Base-by-base conservation (phyloP, 2,888 invertebrate genomes). In the Drosophila fulvimacula region DNA sequence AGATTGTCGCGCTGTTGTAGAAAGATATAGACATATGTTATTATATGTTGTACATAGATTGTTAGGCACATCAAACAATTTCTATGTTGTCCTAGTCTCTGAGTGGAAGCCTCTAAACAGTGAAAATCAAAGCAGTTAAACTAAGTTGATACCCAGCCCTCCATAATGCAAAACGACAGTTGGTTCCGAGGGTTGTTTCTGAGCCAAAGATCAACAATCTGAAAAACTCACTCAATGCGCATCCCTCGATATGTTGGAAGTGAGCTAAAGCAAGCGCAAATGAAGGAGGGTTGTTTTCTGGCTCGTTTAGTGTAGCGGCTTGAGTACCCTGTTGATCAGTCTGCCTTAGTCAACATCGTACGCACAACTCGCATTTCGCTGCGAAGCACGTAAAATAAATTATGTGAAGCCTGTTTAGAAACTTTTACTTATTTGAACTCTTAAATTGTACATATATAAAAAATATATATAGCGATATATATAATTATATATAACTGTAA, bases 291-390 rank as follows among this genome's bases (percentile, higher is more conserved):
- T 64, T 56, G 70, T 52, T 69, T 68, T 59, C 38, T 19, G 36
- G 39, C 13, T 34, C 44, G 34, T 49, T 39, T 39, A 7, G 19
- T 17, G 41, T 15, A 24, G 27, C n/a, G 34, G 11, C 38, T 27
- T 13, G 10, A 32, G 27, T 46, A 15, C 55, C 30, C 39, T 59
- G 44, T 52, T 48, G 81, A 79, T 84, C 87, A 83, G 82, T 83
- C 75, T 73, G 39, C 27, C 48, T 24, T 52, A 42, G 69, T 15
- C 53, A 51, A 59, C 69, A 67, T 44, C 44, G 62, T 21, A 57
- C 36, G 48, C 59, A 67, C 68, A 61, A 55, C 41, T 60, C 48
- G 49, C 19, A 19, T 34, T 21, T 36, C 36, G 27, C 19, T 34
- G 15, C 11, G 27, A 19, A 52, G 34, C 41, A 27, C 17, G 32